Evolutionary conservation across 2,113 vertebrate species (phyloP).

Genomic region (Uria lomvia): DNA sequence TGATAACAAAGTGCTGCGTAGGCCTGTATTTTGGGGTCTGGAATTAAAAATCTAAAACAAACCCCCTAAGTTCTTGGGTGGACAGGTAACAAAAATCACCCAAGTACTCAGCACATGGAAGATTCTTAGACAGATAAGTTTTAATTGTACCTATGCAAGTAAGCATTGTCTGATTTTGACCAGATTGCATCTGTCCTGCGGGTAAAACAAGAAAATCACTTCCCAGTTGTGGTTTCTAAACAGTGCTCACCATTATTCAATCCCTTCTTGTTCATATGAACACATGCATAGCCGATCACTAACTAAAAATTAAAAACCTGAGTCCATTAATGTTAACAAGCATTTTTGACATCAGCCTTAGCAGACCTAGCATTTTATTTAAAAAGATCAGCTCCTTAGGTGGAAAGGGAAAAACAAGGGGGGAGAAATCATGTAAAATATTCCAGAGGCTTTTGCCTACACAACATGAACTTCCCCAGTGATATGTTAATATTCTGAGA

Average conservation of each 20-base stretch:
- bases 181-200: not conserved
- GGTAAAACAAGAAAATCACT: not conserved
- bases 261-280: not conserved
- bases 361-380: not conserved
- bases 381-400: not conserved
- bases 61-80: not conserved
- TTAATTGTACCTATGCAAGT: not conserved
- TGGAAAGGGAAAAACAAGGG: not conserved
- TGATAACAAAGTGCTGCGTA: not conserved
- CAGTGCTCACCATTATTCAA: not conserved
- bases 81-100: not conserved
- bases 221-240: not conserved
- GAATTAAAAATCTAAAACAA: not conserved
- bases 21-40: not conserved
- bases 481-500: not conserved
- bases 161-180: not conserved
- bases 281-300: not conserved
- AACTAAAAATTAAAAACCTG: not conserved
- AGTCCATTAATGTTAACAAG: not conserved
- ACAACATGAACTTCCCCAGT: not conserved
- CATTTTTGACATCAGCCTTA: not conserved
- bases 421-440: accelerated
- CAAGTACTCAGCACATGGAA: not conserved
- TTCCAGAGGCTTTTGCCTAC: not conserved
- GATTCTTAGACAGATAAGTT: not conserved